phyloP scores from a whole-genome alignment of 1,140 invertebrate species.

The Neodiprion virginianus region DNA sequence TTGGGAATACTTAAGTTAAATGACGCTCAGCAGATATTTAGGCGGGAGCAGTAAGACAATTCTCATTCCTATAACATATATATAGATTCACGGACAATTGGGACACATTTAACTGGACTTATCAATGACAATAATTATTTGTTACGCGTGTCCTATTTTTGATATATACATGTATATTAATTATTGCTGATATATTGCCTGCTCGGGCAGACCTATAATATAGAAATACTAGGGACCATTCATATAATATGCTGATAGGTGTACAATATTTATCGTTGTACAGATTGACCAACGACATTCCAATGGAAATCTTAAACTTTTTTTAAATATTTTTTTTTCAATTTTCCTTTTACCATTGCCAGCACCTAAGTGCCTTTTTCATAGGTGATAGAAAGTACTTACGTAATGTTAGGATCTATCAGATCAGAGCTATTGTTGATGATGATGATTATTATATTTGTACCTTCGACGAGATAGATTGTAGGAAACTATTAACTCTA shows the following conservation, averaged over 20 bases:
- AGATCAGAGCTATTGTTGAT: background rate
- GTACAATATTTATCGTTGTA: slow-evolving; percentile 2
- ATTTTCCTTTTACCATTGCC: background rate
- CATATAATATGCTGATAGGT: background rate
- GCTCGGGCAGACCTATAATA: background rate
- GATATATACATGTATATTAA: slow-evolving; percentile 13
- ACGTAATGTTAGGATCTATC: background rate
- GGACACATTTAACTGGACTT: background rate
- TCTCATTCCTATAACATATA: too few relatives aligned
- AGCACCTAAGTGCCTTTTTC: background rate
- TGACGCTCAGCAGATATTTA: background rate
- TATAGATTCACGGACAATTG: background rate
- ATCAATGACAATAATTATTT: slow-evolving; percentile 9
- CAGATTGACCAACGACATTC: background rate
- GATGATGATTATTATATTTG: background rate
- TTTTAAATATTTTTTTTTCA: too few relatives aligned
- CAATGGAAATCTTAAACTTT: background rate
- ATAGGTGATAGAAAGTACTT: slow-evolving; percentile 1
- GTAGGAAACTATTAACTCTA: background rate
- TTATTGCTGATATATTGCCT: background rate
- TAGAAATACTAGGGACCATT: background rate
- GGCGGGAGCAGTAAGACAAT: too few relatives aligned
- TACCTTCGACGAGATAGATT: background rate
- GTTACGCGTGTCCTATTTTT: background rate
- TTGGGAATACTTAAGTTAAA: background rate